A percentile compares a stretch with the other conserved stretches of the same genome.
Evolutionary conservation across 2,113 vertebrate genomes (phyloP).

Genomic region (Laticauda colubrina): DNA sequence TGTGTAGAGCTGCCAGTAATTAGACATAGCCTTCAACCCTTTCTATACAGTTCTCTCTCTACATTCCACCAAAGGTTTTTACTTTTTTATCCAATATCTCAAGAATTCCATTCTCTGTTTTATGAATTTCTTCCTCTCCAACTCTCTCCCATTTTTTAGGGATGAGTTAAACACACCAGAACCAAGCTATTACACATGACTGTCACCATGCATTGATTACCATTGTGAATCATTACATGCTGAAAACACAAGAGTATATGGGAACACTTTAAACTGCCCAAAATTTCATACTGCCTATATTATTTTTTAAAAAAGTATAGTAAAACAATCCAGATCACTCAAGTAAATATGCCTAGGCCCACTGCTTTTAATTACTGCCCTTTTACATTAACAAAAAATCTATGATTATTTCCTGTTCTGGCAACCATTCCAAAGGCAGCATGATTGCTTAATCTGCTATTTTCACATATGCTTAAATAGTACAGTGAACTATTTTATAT

Average conservation of each 20-base stretch:
- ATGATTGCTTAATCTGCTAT: slow-evolving; percentile 15
- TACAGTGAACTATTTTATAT: neutral
- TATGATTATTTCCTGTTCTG: slow-evolving; percentile 28
- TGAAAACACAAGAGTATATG: neutral
- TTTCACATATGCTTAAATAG: neutral
- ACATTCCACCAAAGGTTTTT: neutral
- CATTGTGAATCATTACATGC: neutral
- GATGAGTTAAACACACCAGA: neutral
- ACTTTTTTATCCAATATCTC: neutral
- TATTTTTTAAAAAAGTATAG: neutral
- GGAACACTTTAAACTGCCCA: neutral
- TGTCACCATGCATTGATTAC: neutral
- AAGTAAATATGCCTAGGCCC: neutral
- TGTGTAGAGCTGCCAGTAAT: neutral
- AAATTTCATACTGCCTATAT: neutral
- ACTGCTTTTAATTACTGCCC: slow-evolving; percentile 32
- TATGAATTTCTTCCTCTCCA: neutral
- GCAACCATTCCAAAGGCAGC: neutral
- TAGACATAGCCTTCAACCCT: neutral
- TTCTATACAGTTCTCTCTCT: neutral
- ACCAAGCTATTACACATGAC: neutral
- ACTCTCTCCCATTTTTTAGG: neutral
- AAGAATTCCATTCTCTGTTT: neutral
- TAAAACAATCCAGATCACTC: slow-evolving; percentile 20
- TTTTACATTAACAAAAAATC: slow-evolving; percentile 20